Evolutionary conservation across 2,888 invertebrate species (phyloP), one percentile per base, ranked within the genome.

Genomic region (Elysia crispata): DNA sequence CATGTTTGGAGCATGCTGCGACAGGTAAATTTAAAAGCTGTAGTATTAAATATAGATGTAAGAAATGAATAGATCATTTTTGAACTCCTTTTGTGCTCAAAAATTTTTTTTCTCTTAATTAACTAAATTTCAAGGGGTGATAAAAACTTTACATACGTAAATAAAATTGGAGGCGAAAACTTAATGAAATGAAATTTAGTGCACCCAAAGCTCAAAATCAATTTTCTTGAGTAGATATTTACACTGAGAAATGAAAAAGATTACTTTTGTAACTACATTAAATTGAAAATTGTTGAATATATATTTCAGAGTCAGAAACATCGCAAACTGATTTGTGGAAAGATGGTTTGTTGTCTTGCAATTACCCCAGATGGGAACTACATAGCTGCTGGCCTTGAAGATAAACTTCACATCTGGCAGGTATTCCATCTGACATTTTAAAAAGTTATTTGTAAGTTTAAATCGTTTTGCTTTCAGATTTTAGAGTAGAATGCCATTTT

Each of bases 371-470:
- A 80, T 28, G 15, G 70, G n/a, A 73, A 62, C n/a, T 80, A 49
- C 23, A 72, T 80, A 3, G 80, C 80, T 30, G 80, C 80, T 72
- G 80, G 80, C 6, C 76, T 80, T 6, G 80, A 80, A 25, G 80
- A 80, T 33, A 80, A 76, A 57, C 72, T 80, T n/a, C 73, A 80
- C 50, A 76, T 80, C 15, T 80, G 80, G 80, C 80, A 80, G 76
- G 80, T 80, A 28, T 41, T 6, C 41, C 41, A 41, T 41, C 41
- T 11, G n/a, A n/a, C n/a, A n/a, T n/a, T n/a, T n/a, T n/a, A n/a
- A n/a, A n/a, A n/a, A n/a, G n/a, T n/a, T n/a, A n/a, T n/a, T n/a
- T n/a, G n/a, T n/a, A n/a, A n/a, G n/a, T n/a, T n/a, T n/a, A n/a
- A n/a, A n/a, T n/a, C n/a, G n/a, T n/a, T n/a, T n/a, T n/a, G n/a